Conservation (phyloP, 2,113 vertebrate genomes). For the Macquaria australasica region DNA sequence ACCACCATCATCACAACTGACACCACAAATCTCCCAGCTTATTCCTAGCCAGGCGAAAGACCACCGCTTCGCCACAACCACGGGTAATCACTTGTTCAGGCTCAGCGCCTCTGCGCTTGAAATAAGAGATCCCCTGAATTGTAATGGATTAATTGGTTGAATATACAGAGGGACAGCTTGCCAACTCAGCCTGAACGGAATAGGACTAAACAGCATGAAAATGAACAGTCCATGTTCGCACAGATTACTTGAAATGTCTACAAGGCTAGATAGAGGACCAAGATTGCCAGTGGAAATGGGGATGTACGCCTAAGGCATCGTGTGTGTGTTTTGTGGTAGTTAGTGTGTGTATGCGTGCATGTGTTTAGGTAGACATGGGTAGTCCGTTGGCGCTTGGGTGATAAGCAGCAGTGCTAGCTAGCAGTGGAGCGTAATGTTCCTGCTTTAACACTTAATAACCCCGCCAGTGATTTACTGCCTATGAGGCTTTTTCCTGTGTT, state of each 20-base stretch:
- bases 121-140: slow-evolving; percentile 69
- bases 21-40: slow-evolving; percentile 66
- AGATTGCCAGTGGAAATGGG: slow-evolving; percentile 24
- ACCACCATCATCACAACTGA: slow-evolving; percentile 37
- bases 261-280: slow-evolving; percentile 40
- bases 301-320: slow-evolving; percentile 10
- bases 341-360: slow-evolving; percentile 5
- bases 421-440: slow-evolving; percentile 63
- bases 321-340: slow-evolving; percentile 15
- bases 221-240: slow-evolving; percentile 36
- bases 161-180: slow-evolving; percentile 57
- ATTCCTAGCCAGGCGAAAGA: slow-evolving; percentile 55
- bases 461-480: slow-evolving; percentile 72
- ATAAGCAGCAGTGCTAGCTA: slow-evolving; percentile 62
- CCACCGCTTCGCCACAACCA: slow-evolving; percentile 49
- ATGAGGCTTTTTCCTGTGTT: slow-evolving; percentile 68
- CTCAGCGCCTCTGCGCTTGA: slow-evolving; percentile 62
- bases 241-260: slow-evolving; percentile 59
- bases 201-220: slow-evolving; percentile 48
- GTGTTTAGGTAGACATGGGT: slow-evolving; percentile 45
- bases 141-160: slow-evolving; percentile 74
- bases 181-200: slow-evolving; percentile 50
- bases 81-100: slow-evolving; percentile 69
- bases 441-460: slow-evolving; percentile 76
- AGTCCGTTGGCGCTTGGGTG: slow-evolving; percentile 38